Conservation (phyloP, 2,113 vertebrate genomes). For the Gopherus evgoodei region DNA sequence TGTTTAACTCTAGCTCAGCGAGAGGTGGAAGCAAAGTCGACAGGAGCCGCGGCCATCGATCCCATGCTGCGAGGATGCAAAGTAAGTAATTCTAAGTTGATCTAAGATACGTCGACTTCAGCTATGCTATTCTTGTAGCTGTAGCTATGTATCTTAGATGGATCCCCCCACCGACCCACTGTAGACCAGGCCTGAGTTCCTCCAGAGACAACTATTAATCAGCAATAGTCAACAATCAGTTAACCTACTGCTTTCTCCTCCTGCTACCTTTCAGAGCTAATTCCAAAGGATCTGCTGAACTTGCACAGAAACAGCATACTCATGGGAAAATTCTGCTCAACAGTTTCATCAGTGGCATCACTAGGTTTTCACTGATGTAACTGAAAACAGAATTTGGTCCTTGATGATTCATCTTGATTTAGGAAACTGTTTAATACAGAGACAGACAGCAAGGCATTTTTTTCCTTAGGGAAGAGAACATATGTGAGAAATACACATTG, state of each 20-base stretch:
- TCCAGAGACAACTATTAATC: neutral
- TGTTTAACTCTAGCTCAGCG: too few relatives aligned
- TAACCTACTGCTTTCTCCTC: constrained; percentile 5
- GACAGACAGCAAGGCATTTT: neutral
- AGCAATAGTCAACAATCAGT: neutral
- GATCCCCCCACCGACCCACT: too few relatives aligned
- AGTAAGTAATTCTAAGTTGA: too few relatives aligned
- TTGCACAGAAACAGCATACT: constrained; percentile 3
- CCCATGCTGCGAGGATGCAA: too few relatives aligned
- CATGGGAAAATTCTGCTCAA: constrained; percentile 8
- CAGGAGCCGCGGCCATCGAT: too few relatives aligned
- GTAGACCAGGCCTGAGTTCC: neutral
- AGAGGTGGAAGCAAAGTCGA: too few relatives aligned
- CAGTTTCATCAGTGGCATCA: neutral
- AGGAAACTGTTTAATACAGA: neutral
- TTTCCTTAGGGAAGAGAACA: constrained; percentile 7
- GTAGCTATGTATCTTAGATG: too few relatives aligned
- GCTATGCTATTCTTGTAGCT: too few relatives aligned
- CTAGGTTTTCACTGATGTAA: neutral
- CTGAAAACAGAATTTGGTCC: neutral
- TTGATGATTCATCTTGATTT: neutral
- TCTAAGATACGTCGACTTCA: too few relatives aligned
- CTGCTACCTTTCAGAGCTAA: neutral
- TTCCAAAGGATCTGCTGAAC: neutral
- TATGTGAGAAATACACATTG: neutral